Evolutionary conservation across 2,113 vertebrate genomes (phyloP).

Genomic region (Porphyrio hochstetteri): DNA sequence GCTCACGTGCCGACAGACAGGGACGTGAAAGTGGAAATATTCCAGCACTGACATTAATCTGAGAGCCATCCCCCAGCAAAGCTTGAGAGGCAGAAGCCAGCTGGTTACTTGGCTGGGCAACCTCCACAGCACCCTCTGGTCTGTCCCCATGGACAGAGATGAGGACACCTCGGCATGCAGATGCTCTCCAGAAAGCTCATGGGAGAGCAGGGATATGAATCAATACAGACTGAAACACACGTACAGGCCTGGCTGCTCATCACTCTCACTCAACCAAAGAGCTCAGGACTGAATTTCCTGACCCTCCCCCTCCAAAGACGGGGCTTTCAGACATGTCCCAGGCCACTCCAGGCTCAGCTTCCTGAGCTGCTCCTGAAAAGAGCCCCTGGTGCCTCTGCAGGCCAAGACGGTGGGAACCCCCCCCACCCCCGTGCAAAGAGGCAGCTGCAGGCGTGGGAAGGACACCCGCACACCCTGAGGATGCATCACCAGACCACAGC

Average conservation of each 20-base stretch:
- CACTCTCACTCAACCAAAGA: not conserved
- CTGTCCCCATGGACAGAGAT: too few relatives aligned
- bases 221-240: fast-evolving
- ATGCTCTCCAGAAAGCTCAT: not conserved
- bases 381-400: not conserved
- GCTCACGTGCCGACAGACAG: not conserved
- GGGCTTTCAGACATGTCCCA: not conserved
- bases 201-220: not conserved
- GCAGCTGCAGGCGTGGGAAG: not conserved
- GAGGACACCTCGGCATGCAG: fast-evolving
- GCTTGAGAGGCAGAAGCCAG: fast-evolving
- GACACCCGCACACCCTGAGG: fast-evolving
- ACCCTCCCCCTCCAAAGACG: too few relatives aligned
- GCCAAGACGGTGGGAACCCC: not conserved
- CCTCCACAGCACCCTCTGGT: not conserved
- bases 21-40: not conserved
- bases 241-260: not conserved
- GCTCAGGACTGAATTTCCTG: not conserved
- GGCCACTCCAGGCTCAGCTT: not conserved
- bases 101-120: not conserved
- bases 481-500: fast-evolving
- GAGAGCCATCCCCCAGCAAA: not conserved
- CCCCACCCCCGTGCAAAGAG: too few relatives aligned
- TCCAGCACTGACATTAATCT: not conserved
- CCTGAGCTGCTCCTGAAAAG: not conserved